phyloP scores from a whole-genome alignment of 2,797 vertebrate species.

The Gallinago nigripennis region DNA sequence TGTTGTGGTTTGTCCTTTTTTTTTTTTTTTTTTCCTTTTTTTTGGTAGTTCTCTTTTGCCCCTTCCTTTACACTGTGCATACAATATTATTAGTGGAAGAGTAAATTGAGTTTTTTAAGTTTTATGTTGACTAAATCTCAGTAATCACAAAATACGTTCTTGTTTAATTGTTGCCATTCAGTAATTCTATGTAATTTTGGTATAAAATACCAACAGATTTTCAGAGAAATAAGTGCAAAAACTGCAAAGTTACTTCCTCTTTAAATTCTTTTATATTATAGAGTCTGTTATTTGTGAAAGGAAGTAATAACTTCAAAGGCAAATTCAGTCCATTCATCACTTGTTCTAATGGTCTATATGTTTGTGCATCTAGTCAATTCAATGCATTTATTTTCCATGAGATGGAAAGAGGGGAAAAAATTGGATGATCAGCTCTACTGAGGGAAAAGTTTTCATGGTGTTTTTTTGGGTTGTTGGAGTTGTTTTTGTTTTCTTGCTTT shows the following conservation, averaged over 20 bases:
- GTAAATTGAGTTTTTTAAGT: background rate
- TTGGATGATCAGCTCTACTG: background rate
- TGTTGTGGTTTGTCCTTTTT: background rate
- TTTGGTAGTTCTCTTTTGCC: background rate
- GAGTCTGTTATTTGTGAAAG: background rate
- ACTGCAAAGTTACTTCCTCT: background rate
- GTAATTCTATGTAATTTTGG: background rate
- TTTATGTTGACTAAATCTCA: background rate
- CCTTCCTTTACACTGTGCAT: background rate
- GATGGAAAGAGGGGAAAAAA: background rate
- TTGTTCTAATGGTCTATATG: background rate
- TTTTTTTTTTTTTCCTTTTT: background rate
- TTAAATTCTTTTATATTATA: background rate
- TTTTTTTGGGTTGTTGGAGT: background rate
- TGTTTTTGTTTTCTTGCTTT: too few species aligned
- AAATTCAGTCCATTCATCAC: background rate
- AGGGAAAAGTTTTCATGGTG: background rate
- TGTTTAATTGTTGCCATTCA: background rate
- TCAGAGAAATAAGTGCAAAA: background rate
- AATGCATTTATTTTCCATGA: background rate
- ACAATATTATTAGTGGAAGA: background rate
- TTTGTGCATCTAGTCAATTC: background rate
- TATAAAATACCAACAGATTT: background rate
- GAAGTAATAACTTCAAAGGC: background rate
- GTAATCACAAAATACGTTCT: background rate